Evolutionary conservation across 2,888 invertebrate genomes (phyloP).

Genomic region (Himalopsyche kuldschensis): DNA sequence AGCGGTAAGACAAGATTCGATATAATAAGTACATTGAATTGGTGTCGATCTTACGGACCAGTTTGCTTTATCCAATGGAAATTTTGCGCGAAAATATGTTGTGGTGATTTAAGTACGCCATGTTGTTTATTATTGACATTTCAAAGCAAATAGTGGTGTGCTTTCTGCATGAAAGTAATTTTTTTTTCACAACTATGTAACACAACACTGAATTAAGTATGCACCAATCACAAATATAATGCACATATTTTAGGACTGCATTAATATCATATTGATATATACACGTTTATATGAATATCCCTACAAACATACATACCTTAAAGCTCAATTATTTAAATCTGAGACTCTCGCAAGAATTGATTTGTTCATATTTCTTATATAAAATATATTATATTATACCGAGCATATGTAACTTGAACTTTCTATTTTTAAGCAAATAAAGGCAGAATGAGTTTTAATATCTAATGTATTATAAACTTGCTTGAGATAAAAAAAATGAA

Average conservation of each 20-base stretch:
- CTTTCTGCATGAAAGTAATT: background rate
- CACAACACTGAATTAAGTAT: background rate
- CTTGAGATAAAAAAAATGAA: too few relatives aligned
- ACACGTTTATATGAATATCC: too few relatives aligned
- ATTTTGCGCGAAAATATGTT: slow-evolving; percentile 19
- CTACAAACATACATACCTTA: too few relatives aligned
- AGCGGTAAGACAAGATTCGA: background rate
- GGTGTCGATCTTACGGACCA: background rate
- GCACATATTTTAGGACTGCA: background rate
- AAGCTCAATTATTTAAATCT: too few relatives aligned
- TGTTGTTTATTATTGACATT: background rate
- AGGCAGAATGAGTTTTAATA: too few relatives aligned
- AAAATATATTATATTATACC: too few relatives aligned
- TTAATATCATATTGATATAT: background rate
- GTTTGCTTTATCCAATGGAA: slow-evolving; percentile 5
- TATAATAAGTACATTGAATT: background rate
- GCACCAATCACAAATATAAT: background rate
- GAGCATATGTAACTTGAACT: too few relatives aligned
- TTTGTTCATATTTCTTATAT: too few relatives aligned
- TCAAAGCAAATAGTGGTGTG: background rate
- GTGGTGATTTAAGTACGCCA: background rate
- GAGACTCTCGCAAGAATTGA: too few relatives aligned
- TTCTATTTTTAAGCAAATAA: too few relatives aligned
- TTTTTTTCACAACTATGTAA: background rate
- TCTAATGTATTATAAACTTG: too few relatives aligned